These are phyloP conservation scores for Chamaea fasciata DNA, from an alignment of 2,113 vertebrate species.

Conservation along the genomic window DNA sequence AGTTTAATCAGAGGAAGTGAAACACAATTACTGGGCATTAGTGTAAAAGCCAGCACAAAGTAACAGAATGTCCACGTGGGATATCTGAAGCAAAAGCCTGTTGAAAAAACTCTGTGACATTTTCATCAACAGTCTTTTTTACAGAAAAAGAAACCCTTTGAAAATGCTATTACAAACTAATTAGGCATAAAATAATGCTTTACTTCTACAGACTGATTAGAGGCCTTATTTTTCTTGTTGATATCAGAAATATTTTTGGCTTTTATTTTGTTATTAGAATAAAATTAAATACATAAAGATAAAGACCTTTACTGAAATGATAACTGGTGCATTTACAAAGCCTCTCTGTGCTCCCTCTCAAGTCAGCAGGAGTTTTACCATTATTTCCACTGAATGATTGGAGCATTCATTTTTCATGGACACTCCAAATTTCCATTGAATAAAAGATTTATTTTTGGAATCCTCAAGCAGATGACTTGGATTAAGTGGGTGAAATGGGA, in stretches of 20 bases:
- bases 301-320: background rate
- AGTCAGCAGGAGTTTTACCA: background rate
- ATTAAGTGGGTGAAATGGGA: background rate
- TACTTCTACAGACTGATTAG: constrained; percentile 63
- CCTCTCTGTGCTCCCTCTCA: background rate
- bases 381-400: background rate
- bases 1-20: constrained; percentile 79
- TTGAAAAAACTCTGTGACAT: constrained; percentile 22
- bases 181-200: constrained; percentile 51
- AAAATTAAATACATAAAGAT: background rate
- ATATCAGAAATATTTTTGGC: background rate
- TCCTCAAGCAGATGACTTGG: background rate
- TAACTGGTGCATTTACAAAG: background rate
- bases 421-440: background rate
- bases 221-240: constrained; percentile 45
- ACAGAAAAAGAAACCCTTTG: background rate
- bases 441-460: background rate
- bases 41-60: constrained; percentile 66
- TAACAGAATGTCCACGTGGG: constrained; percentile 36
- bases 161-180: constrained; percentile 59
- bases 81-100: constrained; percentile 2
- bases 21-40: constrained; percentile 77
- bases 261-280: background rate
- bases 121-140: constrained; percentile 45
- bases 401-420: background rate